Base-by-base conservation (phyloP, 2,888 invertebrate species). In the Pasiphila rectangulata region DNA sequence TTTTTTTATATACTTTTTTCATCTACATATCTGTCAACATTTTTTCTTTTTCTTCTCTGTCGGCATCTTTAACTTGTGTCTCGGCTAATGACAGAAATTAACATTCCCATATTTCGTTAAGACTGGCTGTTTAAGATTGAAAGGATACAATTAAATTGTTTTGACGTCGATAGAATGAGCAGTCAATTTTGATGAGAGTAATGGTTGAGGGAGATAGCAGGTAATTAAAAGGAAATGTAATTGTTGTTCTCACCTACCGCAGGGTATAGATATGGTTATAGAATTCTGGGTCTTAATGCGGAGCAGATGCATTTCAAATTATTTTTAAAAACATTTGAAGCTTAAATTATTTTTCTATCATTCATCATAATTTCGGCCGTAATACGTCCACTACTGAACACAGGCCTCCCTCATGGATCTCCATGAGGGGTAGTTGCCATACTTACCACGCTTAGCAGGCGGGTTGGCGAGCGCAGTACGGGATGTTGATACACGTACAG, bases 31-130 rank as follows among this genome's bases (percentile, higher is more conserved):
- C 36, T 41, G 45, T 41, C 50, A 50, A 72, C 41, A 15, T 63
- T 62, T 77, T 81, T 77, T 67, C 63, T 60, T 59, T 54, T 43
- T 61, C 67, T 77, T 76, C 70, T 73, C 65, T 69, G 77, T 78
- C 81, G 79, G 78, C 83, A 70, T 82, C 76, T 70, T 69, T 68
- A 71, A 67, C 69, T 74, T 72, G 62, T 67, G 75, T 79, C 76
- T 72, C 71, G 67, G 75, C 79, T 87, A 87, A 87, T 86, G 85
- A 86, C 79, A 77, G 75, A 79, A 83, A 86, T 84, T 84, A 85
- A 83, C 77, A 78, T 83, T 80, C 83, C 67, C 75, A 75, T 79
- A 79, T 79, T 80, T 82, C 74, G 79, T 79, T 73, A 81, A 81
- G 80, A 75, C 71, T 69, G 67, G 69, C 67, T 69, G 67, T 29